Evolutionary conservation across 2,797 vertebrate genomes (phyloP).

Genomic region (Eospalax fontanierii): DNA sequence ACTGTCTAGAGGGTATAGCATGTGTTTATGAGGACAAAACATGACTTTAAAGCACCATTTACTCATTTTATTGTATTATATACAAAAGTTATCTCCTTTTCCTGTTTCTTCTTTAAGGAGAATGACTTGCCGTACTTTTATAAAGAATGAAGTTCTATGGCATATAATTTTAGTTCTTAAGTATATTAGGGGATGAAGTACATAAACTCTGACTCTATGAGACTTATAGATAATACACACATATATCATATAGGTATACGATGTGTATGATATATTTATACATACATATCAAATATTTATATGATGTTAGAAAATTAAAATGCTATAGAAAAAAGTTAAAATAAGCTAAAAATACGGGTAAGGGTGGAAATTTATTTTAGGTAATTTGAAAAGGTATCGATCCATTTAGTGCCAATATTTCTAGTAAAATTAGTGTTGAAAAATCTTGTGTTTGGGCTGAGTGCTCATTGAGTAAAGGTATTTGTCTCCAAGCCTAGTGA

Average conservation of each 20-base stretch:
- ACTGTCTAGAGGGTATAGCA: neutral
- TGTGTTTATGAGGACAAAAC: neutral
- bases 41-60: neutral
- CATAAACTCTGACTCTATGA: neutral
- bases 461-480: neutral
- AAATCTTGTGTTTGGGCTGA: neutral
- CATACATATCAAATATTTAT: too few relatives aligned
- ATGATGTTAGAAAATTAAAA: neutral
- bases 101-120: constrained; percentile 14
- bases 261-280: too few relatives aligned
- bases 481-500: neutral
- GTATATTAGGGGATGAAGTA: neutral
- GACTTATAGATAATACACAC: too few relatives aligned
- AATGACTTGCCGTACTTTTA: constrained; percentile 42
- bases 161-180: neutral
- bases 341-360: neutral
- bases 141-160: neutral
- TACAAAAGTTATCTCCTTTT: neutral
- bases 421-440: neutral
- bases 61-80: too few relatives aligned
- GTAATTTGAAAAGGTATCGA: neutral
- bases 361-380: neutral
- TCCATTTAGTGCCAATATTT: constrained; percentile 6
- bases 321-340: neutral
- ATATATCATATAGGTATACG: too few relatives aligned